Evolutionary conservation across 2,888 invertebrate species (phyloP), one percentile per base, ranked within the genome.

Genomic region (Hypena proboscidalis): DNA sequence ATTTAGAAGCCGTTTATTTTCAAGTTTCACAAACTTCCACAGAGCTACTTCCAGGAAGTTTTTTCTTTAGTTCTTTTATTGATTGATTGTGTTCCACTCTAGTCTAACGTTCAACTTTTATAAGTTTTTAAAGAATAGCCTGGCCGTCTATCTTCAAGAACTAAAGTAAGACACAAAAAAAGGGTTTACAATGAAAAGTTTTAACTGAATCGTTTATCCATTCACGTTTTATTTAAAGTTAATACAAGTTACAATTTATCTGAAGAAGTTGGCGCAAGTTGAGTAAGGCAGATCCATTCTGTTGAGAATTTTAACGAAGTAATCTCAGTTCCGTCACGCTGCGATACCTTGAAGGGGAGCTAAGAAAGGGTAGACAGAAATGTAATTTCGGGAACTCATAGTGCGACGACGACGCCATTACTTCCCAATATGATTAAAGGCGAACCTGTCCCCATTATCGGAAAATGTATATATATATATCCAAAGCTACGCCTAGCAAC

Each of bases 221-320:
- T 8, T 40, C 21, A n/a, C 25, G 32, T 43, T 43, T 33, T 35
- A 45, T 23, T 50, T 39, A 20, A 40, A 44, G 22, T 41, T 29
- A 29, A 38, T 39, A 6, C 9, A 47, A 33, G 45, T 40, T 37
- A 15, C 29, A 37, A 29, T 58, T 48, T 48, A 40, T 45, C 21
- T 37, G 7, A 9, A 20, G 25, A 40, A 26, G 31, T 46, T 42
- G 30, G 3, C 8, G 35, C 17, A 19, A 39, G n/a, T 32, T 26
- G 10, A 42, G 14, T 15, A 27, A 14, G 13, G 15, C 9, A 19
- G n/a, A 27, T 19, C 30, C 17, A 37, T 42, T 44, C 14, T 29
- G 15, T 7, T 22, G 19, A 38, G 25, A 33, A 37, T 37, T 38
- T 22, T 26, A 40, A 40, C 37, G 54, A 38, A 31, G 36, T 17